Evolutionary conservation across 1,140 invertebrate species (phyloP).

Genomic region (Drosophila repleta): DNA sequence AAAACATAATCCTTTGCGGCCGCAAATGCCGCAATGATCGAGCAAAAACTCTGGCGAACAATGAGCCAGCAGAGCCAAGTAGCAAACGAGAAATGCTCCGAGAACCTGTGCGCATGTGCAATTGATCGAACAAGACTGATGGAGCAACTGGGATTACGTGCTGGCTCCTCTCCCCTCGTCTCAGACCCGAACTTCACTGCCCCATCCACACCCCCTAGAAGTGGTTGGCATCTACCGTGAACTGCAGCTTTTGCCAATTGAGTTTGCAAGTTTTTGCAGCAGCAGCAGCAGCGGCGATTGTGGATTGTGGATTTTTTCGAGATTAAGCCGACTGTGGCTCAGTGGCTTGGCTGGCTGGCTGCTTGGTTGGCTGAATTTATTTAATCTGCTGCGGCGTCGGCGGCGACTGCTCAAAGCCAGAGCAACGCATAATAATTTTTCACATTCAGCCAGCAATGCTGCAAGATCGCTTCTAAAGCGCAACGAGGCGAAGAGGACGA

Average conservation of each 20-base stretch:
- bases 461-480: constrained; percentile 34
- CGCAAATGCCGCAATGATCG: constrained; percentile 48
- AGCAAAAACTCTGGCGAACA: constrained; percentile 51
- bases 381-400: constrained; percentile 80
- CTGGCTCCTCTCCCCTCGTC: constrained; percentile 12
- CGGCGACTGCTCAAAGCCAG: constrained; percentile 70
- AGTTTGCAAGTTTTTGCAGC: constrained; percentile 80
- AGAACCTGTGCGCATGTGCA: constrained; percentile 80
- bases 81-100: constrained; percentile 34
- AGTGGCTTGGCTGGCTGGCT: constrained; percentile 18
- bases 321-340: constrained; percentile 67
- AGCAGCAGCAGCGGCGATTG: constrained; percentile 46
- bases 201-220: not conserved
- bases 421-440: constrained; percentile 81
- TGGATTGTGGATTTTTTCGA: constrained; percentile 56
- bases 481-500: constrained; percentile 9
- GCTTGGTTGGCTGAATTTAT: constrained; percentile 70
- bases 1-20: constrained; percentile 81
- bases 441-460: constrained; percentile 56
- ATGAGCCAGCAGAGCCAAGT: constrained; percentile 34
- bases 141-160: constrained; percentile 82
- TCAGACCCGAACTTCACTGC: not conserved
- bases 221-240: not conserved
- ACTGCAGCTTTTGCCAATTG: constrained; percentile 64
- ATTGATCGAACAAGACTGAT: constrained; percentile 83